Evolutionary conservation across 1,140 invertebrate genomes (phyloP).

Genomic region (Rhagoletis zephyria): DNA sequence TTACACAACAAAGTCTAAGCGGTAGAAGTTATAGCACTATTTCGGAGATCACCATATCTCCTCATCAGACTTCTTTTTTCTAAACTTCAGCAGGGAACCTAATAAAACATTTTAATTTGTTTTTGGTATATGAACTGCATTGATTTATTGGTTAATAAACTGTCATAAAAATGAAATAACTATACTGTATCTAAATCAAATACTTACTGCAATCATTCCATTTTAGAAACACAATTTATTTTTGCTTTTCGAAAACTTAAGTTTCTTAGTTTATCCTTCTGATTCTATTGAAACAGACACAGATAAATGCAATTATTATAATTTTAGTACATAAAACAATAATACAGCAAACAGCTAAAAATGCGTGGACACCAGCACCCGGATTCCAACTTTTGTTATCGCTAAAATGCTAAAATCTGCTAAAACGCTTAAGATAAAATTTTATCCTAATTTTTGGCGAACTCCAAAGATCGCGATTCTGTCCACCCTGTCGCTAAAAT

Average conservation of each 20-base stretch:
- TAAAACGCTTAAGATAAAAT: too few relatives aligned
- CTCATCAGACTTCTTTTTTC: too few relatives aligned
- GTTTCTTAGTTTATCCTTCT: neutral
- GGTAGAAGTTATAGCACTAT: too few relatives aligned
- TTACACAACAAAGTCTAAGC: neutral
- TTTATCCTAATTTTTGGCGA: too few relatives aligned
- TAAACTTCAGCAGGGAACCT: too few relatives aligned
- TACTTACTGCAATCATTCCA: neutral
- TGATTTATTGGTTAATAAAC: slow-evolving; percentile 19
- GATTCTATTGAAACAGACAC: neutral
- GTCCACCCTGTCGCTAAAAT: too few relatives aligned
- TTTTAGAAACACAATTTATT: neutral
- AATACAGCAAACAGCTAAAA: neutral
- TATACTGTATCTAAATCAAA: slow-evolving; percentile 2
- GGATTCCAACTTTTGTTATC: too few relatives aligned
- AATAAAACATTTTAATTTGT: too few relatives aligned
- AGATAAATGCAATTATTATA: neutral
- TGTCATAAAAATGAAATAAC: neutral
- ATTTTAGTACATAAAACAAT: slow-evolving; percentile 39
- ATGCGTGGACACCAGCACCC: neutral
- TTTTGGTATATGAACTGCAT: slow-evolving; percentile 27
- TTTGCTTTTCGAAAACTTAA: neutral
- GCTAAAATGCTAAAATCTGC: too few relatives aligned
- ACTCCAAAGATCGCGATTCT: too few relatives aligned
- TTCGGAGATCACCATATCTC: too few relatives aligned